These are phyloP conservation scores for Leuciscus idus DNA, from an alignment of 2,113 vertebrate genomes.

Conservation along the genomic window DNA sequence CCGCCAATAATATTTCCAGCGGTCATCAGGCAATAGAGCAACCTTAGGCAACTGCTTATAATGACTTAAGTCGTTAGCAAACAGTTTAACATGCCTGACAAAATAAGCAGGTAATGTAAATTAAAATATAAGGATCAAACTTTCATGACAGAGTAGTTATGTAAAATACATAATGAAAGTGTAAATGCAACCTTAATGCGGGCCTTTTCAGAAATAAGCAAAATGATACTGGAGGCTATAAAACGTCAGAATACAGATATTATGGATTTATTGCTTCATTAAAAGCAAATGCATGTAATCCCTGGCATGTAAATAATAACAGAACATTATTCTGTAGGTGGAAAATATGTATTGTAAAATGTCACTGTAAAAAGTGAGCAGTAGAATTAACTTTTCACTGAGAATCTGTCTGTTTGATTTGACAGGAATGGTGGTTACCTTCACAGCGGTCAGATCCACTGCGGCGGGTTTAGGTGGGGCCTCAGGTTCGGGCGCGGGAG, in stretches of 20 bases:
- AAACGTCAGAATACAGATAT: background rate
- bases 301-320: background rate
- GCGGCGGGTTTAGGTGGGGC: constrained; percentile 59
- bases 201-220: background rate
- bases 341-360: background rate
- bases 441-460: constrained; percentile 75
- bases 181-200: background rate
- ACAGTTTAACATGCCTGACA: background rate
- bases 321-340: background rate
- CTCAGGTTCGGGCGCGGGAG: constrained; percentile 65
- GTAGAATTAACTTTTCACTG: background rate
- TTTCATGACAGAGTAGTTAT: background rate
- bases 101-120: background rate
- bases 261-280: background rate
- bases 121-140: background rate
- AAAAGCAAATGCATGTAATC: background rate
- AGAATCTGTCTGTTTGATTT: background rate
- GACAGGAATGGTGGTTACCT: constrained; percentile 65
- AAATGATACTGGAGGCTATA: background rate
- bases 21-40: background rate
- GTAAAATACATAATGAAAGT: background rate
- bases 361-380: background rate
- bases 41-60: background rate
- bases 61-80: background rate
- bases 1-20: background rate